These are phyloP conservation scores for Teleogryllus occipitalis DNA, from an alignment of 1,140 invertebrate species.

Conservation along the genomic window DNA sequence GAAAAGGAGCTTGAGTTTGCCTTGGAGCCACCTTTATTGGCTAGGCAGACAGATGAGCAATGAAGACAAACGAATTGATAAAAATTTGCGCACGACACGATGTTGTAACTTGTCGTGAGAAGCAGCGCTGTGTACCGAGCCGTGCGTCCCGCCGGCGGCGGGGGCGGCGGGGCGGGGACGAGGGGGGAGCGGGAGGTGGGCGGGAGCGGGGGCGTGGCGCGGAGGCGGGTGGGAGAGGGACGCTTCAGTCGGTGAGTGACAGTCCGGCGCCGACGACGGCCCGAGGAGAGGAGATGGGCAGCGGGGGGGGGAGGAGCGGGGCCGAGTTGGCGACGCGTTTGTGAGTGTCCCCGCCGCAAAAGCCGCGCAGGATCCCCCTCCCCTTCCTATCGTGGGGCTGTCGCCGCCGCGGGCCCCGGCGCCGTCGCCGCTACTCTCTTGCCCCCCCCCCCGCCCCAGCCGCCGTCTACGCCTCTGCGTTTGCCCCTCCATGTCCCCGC, in stretches of 20 bases:
- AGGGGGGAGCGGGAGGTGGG: not conserved
- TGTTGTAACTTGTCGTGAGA: conserved; percentile 4
- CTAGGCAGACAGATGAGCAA: not conserved
- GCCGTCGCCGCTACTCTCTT: not conserved
- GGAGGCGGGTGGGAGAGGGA: not conserved
- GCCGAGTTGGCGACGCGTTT: not conserved
- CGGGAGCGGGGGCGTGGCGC: not conserved
- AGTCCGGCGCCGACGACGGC: too few relatives aligned
- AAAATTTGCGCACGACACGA: not conserved
- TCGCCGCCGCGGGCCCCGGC: not conserved
- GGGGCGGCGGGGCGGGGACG: too few relatives aligned
- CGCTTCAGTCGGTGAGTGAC: too few relatives aligned
- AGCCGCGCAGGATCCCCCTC: not conserved
- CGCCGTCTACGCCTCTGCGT: not conserved
- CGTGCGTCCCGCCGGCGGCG: too few relatives aligned
- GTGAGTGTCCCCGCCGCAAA: not conserved
- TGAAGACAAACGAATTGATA: conserved; percentile 5
- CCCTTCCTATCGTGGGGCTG: not conserved
- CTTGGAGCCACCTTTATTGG: not conserved
- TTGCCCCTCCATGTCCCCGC: not conserved
- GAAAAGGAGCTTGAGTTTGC: not conserved
- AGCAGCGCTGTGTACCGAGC: not conserved
- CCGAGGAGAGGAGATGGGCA: not conserved
- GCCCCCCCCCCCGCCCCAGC: too few relatives aligned
- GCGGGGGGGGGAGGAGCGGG: not conserved